These are phyloP conservation scores for Columba janthina DNA, from an alignment of 2,113 vertebrate genomes.

Conservation along the genomic window DNA sequence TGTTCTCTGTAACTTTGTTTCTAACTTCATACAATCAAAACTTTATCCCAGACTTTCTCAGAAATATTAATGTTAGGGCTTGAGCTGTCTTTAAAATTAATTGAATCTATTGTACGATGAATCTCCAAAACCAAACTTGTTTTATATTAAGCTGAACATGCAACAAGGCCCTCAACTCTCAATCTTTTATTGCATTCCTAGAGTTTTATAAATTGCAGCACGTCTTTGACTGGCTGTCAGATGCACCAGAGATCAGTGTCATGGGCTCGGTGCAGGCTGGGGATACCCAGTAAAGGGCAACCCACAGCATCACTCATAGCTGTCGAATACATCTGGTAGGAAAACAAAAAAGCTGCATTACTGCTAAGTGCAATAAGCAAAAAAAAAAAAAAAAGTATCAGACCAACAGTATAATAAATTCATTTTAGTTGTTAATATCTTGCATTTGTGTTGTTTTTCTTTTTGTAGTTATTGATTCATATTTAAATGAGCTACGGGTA, in stretches of 20 bases:
- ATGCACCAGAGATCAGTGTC: neutral
- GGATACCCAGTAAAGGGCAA: neutral
- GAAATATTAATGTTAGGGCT: neutral
- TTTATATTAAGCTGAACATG: neutral
- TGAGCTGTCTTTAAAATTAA: neutral
- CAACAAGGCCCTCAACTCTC: neutral
- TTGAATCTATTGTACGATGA: neutral
- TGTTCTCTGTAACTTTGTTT: neutral
- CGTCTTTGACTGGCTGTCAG: neutral
- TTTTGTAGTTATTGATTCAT: neutral
- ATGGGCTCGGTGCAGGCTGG: accelerated
- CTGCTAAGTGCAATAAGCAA: neutral
- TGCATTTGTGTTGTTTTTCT: neutral
- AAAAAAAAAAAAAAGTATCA: neutral
- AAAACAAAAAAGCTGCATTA: neutral
- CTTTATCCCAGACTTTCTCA: neutral
- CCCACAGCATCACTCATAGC: neutral
- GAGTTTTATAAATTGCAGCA: neutral
- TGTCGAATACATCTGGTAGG: neutral
- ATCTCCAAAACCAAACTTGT: accelerated
- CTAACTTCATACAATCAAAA: neutral
- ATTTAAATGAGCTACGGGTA: neutral
- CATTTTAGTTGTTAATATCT: neutral
- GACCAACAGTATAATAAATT: neutral
- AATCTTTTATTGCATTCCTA: neutral